phyloP scores from a whole-genome alignment of 2,888 invertebrate species.

The Hofmannophila pseudospretella region DNA sequence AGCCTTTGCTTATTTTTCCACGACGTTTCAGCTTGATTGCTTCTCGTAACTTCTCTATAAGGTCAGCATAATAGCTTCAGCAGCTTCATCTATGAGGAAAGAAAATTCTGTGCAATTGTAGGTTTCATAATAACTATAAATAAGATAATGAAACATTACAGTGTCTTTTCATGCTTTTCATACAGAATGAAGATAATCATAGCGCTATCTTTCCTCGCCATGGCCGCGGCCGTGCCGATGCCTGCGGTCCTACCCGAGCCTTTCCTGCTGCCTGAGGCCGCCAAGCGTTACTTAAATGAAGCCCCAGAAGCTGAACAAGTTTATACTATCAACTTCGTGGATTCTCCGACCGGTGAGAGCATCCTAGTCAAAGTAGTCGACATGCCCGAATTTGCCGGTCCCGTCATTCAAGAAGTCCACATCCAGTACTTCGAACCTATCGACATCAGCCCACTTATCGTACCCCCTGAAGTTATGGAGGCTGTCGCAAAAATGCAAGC shows the following conservation, averaged over 20 bases:
- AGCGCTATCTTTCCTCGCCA: conserved; percentile 41
- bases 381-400: too few species aligned
- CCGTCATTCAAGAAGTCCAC: too few species aligned
- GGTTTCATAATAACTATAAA: too few species aligned
- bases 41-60: too few species aligned
- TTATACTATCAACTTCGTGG: background rate
- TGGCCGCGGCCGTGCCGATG: conserved; percentile 33
- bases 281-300: conserved; percentile 6
- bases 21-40: too few species aligned
- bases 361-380: background rate
- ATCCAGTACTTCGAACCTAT: conserved; percentile 1
- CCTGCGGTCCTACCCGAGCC: conserved; percentile 14
- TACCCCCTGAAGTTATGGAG: conserved; percentile 22
- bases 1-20: too few species aligned
- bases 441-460: conserved; percentile 19
- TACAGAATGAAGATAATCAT: conserved; percentile 53
- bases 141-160: too few species aligned
- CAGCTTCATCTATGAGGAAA: too few species aligned
- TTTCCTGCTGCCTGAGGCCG: conserved; percentile 13
- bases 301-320: background rate
- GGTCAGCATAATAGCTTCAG: too few species aligned
- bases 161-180: too few species aligned
- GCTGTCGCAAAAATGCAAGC: conserved; percentile 4
- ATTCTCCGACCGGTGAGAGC: background rate
- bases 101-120: too few species aligned